Conservation (phyloP, 2,888 invertebrate genomes). For the Xiphydria camelus region DNA sequence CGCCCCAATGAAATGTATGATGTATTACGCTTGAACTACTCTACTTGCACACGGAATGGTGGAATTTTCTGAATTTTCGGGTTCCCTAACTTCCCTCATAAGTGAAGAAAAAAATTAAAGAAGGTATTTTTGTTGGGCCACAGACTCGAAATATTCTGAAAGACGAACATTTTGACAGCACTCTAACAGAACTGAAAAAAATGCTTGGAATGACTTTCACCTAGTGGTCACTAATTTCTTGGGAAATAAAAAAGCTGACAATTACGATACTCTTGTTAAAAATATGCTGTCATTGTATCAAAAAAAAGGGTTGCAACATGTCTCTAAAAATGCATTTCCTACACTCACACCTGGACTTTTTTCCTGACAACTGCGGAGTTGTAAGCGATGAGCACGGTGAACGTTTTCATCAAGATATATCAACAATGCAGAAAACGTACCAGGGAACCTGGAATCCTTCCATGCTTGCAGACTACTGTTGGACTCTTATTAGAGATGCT, state of each 20-base stretch:
- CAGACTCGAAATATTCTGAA: slow-evolving; percentile 21
- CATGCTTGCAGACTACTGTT: slow-evolving; percentile 48
- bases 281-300: no score
- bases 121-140: no score
- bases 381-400: slow-evolving; percentile 48
- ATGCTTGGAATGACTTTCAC: slow-evolving; percentile 7
- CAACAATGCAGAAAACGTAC: slow-evolving; percentile 40
- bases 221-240: no score
- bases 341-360: slow-evolving; percentile 43
- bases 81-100: no score
- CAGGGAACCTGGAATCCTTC: slow-evolving; percentile 37
- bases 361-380: slow-evolving; percentile 46
- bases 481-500: no score
- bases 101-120: no score
- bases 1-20: no score
- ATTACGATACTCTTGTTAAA: no score
- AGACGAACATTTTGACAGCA: slow-evolving; percentile 13
- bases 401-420: slow-evolving; percentile 43
- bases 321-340: slow-evolving; percentile 47
- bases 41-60: no score
- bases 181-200: slow-evolving; percentile 11
- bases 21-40: no score
- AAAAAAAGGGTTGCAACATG: slow-evolving; percentile 41
- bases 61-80: no score
- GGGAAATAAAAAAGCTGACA: slow-evolving; percentile 14